Percentiles rank a stretch among this genome's conserved stretches.
These are phyloP conservation scores for Pangasius djambal DNA, from an alignment of 2,797 vertebrate genomes.

Conservation along the genomic window DNA sequence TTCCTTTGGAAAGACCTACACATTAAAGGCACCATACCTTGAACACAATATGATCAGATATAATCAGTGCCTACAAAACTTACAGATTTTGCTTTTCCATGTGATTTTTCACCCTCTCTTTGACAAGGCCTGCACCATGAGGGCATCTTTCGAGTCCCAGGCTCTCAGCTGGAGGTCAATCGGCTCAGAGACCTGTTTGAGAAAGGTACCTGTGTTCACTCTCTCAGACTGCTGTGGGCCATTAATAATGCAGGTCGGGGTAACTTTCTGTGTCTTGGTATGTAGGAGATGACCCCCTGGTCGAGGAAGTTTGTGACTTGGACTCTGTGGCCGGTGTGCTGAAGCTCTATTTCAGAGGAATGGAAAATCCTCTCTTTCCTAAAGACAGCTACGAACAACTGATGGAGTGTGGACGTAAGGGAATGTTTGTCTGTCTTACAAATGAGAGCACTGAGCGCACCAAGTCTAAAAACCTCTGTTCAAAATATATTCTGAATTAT, in stretches of 20 bases:
- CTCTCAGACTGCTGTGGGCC: slow-evolving; percentile 19
- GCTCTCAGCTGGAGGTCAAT: slow-evolving; percentile 81
- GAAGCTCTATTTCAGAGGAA: slow-evolving; percentile 86
- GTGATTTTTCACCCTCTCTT: background rate
- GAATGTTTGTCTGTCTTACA: background rate
- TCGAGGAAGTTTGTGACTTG: slow-evolving; percentile 73
- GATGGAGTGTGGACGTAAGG: slow-evolving; percentile 77
- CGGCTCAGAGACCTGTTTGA: slow-evolving; percentile 86
- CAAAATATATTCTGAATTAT: background rate
- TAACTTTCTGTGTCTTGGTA: slow-evolving; percentile 51
- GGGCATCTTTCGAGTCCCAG: slow-evolving; percentile 88
- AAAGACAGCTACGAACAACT: slow-evolving; percentile 76
- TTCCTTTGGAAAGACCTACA: background rate
- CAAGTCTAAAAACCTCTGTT: background rate
- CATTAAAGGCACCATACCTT: background rate
- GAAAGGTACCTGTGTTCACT: slow-evolving; percentile 71
- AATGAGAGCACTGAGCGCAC: background rate
- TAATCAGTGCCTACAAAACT: background rate
- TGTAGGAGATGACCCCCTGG: slow-evolving; percentile 84
- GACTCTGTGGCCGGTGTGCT: slow-evolving; percentile 88
- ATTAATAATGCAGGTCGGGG: slow-evolving; percentile 60
- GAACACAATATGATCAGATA: background rate
- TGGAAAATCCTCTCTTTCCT: slow-evolving; percentile 84
- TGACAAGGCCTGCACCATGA: slow-evolving; percentile 87
- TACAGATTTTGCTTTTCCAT: background rate